Base-by-base conservation (phyloP, 2,113 vertebrate genomes). In the Nettapus auritus region DNA sequence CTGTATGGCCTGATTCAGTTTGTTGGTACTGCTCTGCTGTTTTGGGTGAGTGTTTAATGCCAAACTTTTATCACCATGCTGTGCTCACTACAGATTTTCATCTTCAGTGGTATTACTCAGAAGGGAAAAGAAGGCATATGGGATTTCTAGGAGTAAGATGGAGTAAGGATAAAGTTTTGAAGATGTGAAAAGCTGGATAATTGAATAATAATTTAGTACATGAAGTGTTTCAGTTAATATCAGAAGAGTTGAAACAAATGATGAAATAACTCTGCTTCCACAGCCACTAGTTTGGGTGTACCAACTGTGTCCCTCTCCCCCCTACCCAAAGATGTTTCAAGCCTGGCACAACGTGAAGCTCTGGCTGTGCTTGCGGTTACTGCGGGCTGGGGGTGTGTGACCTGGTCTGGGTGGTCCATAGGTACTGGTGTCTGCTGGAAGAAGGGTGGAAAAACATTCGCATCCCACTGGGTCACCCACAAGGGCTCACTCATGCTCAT, bases 1-100 rank as follows among this genome's bases (percentile, higher is more conserved):
- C 84, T 98, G 70, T 98, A 97, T 0, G 92, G 94, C 52, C 44
- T 98, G 60, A 95, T 95, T 56, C 96, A 97, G 73, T 97, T 98
- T 81, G 56, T 97, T n/a, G 90, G 96, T 18, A 95, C 96, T 8
- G 55, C 86, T 64, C 90, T 98, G 83, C 96, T 98, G 4, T 97
- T 96, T 52, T 98, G 96, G 97, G 98, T 98, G 97, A 71, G 97
- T 78, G 36, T 10, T 52, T 66, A 76, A 25, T 73, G 66, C 34
- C 40, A 33, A 26, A 42, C 77, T 90, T 52, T 76, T 84, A 31
- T 57, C 38, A 36, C 31, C 75, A 46, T 0, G 0, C 56, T 80
- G 23, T 25, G 59, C 36, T 79, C 36, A 34, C 22, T 0, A 0
- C 2, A 13, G 12, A 22, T 28, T 84, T 89, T 84, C 62, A 13